Evolutionary conservation across 2,797 vertebrate species (phyloP), one percentile per base, ranked within the genome.

Genomic region (Hylomyscus alleni): DNA sequence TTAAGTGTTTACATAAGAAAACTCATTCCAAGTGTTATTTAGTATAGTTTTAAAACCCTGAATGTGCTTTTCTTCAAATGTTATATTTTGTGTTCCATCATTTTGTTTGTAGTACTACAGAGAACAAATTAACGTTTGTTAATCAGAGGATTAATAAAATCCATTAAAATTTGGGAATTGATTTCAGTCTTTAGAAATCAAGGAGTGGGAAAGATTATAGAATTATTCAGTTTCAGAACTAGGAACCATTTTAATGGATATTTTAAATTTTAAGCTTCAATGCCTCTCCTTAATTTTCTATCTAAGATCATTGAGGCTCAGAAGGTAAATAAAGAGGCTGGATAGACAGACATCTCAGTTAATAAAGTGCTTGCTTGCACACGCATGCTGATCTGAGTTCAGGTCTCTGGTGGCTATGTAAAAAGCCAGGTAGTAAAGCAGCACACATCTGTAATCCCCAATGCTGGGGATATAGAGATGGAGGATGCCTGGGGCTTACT

Each of bases 241-340:
- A 52, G 37, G 40, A 90, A 67, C 26, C 67, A 40, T 89, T 92
- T 89, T 62, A 40, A 44, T 29, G 50, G 34, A 4, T 26, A 29
- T 90, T 94, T 86, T 86, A 26, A 56, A 37, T 78, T 95, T 80
- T 89, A 37, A 22, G 37, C 72, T 93, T 87, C 40, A 89, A 65
- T 88, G 72, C 9, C 2, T 19, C 50, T 56, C 50, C 17, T 72
- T 76, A 22, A 56, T 81, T 94, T 94, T 73, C 24, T 75, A 40
- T 91, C 52, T 84, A 40, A 67, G 26, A 50, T 82, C 60, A 73
- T 54, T 4, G 4, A 94, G 10, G 6, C 60, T 84, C 77, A 87
- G 26, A 72, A n/a, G 17, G 15, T 73, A 40, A 87, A 29, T 73
- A 37, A 31, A 87, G 50, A 87, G n/a, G 24, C 9, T 26, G 15